phyloP scores from a whole-genome alignment of 2,113 vertebrate genomes.

The Ranitomeya variabilis region DNA sequence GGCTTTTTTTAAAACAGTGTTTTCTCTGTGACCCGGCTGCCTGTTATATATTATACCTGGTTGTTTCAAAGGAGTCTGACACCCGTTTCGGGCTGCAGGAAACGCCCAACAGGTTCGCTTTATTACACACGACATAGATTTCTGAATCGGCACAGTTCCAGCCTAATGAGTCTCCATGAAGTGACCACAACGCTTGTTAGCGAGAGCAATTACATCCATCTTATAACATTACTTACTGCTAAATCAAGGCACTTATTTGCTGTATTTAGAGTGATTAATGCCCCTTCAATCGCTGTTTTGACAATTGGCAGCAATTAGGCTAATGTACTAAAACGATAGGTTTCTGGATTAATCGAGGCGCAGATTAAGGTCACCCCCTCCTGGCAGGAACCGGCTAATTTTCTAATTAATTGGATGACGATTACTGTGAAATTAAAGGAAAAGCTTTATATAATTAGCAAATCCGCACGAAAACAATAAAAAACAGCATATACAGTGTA shows the following conservation, averaged over 20 bases:
- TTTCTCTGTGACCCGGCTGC: too few relatives aligned
- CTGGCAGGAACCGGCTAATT: background rate
- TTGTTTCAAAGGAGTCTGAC: too few relatives aligned
- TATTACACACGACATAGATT: background rate
- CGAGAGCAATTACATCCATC: background rate
- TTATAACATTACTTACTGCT: background rate
- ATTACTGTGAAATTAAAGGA: background rate
- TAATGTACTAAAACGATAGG: slow-evolving; percentile 5
- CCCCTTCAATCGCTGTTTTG: background rate
- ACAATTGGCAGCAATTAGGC: slow-evolving; percentile 43
- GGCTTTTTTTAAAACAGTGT: too few relatives aligned
- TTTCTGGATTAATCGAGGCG: slow-evolving; percentile 25
- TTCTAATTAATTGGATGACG: slow-evolving; percentile 9
- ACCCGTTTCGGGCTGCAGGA: too few relatives aligned
- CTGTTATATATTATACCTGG: too few relatives aligned
- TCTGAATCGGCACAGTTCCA: background rate
- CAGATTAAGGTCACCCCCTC: slow-evolving; percentile 35
- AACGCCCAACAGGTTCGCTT: too few relatives aligned
- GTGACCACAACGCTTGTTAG: background rate
- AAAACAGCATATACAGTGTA: background rate
- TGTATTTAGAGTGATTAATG: slow-evolving; percentile 19
- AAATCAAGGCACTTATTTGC: background rate
- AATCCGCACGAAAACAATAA: background rate
- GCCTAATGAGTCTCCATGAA: background rate
- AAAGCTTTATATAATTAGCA: background rate